phyloP scores from a whole-genome alignment of 2,113 vertebrate species.

The Microcebus ravelobensis region DNA sequence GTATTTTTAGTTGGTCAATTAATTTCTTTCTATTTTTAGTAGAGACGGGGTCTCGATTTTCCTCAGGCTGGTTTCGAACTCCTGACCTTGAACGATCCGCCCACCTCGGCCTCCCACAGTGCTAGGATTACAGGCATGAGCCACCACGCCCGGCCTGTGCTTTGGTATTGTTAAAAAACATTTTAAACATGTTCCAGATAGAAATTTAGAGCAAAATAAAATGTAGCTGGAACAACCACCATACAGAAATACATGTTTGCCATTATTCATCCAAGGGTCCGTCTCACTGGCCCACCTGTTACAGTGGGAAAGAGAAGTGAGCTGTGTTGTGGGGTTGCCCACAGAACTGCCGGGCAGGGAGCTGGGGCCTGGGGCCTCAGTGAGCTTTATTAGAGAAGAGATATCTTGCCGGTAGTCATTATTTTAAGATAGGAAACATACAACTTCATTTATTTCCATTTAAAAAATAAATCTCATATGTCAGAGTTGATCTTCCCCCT shows the following conservation, averaged over 20 bases:
- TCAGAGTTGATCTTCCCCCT: not conserved
- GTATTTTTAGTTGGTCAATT: too few species aligned
- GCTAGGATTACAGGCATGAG: too few species aligned
- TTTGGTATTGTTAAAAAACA: not conserved
- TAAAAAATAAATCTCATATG: not conserved
- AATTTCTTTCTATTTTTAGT: too few species aligned
- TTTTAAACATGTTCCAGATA: not conserved
- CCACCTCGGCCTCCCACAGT: too few species aligned
- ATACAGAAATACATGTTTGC: not conserved
- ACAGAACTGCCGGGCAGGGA: not conserved
- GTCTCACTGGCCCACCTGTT: not conserved
- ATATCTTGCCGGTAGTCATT: not conserved
- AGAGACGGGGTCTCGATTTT: too few species aligned
- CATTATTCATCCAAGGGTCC: not conserved
- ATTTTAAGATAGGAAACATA: constrained; percentile 13
- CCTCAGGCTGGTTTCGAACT: too few species aligned
- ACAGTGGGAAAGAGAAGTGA: not conserved
- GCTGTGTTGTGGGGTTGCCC: not conserved
- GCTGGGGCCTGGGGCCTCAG: not conserved
- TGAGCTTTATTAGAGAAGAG: not conserved
- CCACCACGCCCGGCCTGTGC: too few species aligned
- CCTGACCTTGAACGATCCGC: too few species aligned
- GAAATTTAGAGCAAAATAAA: not conserved
- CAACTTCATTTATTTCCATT: not conserved
- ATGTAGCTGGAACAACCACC: not conserved